Conservation (phyloP, 2,888 invertebrate species). For the Xanthia togata region DNA sequence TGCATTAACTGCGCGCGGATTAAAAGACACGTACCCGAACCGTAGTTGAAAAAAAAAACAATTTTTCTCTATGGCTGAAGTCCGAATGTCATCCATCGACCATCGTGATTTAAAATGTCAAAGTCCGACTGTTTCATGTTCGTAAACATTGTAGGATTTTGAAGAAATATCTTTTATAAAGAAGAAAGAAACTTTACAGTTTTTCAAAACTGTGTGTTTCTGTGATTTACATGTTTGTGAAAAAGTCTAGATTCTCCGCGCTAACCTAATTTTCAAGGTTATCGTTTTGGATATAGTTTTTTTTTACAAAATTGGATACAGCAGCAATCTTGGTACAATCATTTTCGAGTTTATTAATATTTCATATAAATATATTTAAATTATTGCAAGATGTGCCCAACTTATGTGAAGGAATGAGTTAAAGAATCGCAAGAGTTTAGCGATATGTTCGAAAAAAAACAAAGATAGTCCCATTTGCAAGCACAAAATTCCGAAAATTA, state of each 20-base stretch:
- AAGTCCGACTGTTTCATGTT: constrained; percentile 4
- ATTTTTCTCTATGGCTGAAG: neutral
- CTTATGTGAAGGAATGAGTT: neutral
- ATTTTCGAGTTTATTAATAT: constrained; percentile 14
- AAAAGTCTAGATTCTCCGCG: neutral
- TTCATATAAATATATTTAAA: neutral
- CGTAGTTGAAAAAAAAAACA: neutral
- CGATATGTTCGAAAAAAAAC: neutral
- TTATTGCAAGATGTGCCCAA: neutral
- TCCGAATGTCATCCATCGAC: neutral
- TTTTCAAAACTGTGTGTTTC: neutral
- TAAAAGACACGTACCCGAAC: constrained; percentile 29
- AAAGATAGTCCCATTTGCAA: neutral
- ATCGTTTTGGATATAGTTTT: neutral
- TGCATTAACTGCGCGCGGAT: neutral
- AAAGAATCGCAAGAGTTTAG: neutral
- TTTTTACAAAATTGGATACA: constrained; percentile 24
- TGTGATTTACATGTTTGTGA: constrained; percentile 8
- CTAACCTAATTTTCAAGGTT: constrained; percentile 43
- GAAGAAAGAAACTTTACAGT: neutral
- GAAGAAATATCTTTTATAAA: neutral
- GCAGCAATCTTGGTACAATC: constrained; percentile 15
- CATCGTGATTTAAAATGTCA: constrained; percentile 21
- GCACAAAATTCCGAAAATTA: neutral
- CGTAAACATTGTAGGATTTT: neutral